phyloP scores from a whole-genome alignment of 2,113 vertebrate species.

The Pterocles orientalis region DNA sequence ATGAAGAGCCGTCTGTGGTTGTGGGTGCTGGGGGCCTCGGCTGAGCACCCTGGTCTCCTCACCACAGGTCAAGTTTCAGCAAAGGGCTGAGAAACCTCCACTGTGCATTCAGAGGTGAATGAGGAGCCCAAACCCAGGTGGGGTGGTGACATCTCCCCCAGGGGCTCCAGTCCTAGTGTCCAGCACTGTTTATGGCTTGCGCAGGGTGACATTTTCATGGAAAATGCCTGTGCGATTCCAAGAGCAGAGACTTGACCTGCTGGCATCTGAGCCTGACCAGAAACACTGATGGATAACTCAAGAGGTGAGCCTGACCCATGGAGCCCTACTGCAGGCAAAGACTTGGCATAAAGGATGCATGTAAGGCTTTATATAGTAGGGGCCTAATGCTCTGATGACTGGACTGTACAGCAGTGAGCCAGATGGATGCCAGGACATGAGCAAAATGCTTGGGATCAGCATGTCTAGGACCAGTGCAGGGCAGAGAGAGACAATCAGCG shows the following conservation, averaged over 20 bases:
- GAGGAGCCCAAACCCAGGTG: not conserved
- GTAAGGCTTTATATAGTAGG: not conserved
- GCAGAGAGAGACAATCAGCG: not conserved
- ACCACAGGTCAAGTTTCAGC: not conserved
- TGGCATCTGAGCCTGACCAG: not conserved
- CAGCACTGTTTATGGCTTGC: not conserved
- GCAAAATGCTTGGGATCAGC: accelerated
- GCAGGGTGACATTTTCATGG: accelerated
- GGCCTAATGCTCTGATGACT: no score
- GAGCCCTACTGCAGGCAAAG: accelerated
- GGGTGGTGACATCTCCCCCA: not conserved
- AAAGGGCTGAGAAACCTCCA: not conserved
- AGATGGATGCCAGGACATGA: not conserved
- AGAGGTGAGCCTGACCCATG: not conserved
- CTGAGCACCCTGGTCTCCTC: not conserved
- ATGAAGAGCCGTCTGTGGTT: not conserved
- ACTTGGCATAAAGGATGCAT: accelerated
- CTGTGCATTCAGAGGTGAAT: not conserved
- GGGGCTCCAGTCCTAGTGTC: accelerated
- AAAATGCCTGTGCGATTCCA: not conserved
- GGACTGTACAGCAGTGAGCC: not conserved
- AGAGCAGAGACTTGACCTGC: no score
- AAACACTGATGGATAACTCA: not conserved
- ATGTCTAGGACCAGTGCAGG: not conserved
- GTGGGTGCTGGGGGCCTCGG: accelerated